These are phyloP conservation scores for Todus mexicanus DNA, from an alignment of 2,797 vertebrate species.

Conservation along the genomic window DNA sequence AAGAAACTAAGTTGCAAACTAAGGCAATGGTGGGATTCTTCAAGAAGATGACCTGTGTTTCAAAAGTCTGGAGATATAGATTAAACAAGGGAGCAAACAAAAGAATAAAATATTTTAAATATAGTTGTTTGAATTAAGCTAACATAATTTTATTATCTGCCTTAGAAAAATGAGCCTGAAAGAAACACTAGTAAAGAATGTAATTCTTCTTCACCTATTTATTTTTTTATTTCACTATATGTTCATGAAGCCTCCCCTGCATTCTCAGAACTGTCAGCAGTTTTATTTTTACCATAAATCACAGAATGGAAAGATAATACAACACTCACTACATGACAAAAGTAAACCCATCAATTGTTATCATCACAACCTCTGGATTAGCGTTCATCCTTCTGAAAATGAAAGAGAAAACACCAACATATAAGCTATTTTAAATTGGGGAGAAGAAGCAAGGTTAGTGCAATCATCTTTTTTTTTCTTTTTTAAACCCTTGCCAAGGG, in stretches of 20 bases:
- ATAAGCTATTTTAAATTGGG: background rate
- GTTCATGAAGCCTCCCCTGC: background rate
- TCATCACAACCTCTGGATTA: background rate
- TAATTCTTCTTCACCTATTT: background rate
- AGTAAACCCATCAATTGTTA: background rate
- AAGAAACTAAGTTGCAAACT: conserved; percentile 52
- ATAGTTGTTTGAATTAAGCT: background rate
- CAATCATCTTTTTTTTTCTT: background rate
- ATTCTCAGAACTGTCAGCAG: background rate
- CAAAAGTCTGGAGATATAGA: background rate
- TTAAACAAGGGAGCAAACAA: background rate
- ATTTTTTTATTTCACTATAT: background rate
- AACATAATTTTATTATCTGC: background rate
- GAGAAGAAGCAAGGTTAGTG: background rate
- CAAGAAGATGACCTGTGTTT: background rate
- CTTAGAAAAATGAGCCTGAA: background rate
- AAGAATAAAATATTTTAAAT: background rate
- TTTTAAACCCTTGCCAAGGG: background rate
- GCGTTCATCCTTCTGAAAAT: background rate
- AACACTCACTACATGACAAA: background rate
- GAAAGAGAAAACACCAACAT: background rate
- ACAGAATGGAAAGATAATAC: background rate
- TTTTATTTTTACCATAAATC: conserved; percentile 12
- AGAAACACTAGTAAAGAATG: background rate
- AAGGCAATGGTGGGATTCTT: conserved; percentile 34